These are phyloP conservation scores for Drosophila bocki DNA, from an alignment of 1,140 invertebrate genomes.

Conservation along the genomic window DNA sequence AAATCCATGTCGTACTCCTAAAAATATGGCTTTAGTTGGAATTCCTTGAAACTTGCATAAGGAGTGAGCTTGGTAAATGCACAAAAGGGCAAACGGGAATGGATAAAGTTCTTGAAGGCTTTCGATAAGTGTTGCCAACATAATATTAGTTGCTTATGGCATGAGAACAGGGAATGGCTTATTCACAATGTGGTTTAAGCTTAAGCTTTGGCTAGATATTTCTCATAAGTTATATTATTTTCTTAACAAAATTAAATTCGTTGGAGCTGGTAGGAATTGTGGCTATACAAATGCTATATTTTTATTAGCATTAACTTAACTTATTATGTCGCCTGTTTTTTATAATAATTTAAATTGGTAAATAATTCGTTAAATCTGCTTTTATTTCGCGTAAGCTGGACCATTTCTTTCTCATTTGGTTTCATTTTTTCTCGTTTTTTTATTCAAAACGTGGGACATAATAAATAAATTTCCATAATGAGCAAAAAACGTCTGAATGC, in stretches of 20 bases:
- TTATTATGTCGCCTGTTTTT: not conserved
- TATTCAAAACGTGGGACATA: constrained; percentile 14
- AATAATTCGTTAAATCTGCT: constrained; percentile 13
- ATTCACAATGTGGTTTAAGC: not conserved
- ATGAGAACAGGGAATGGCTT: not conserved
- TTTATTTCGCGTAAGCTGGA: constrained; percentile 17
- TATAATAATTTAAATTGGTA: constrained; percentile 12
- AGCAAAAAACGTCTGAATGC: constrained; percentile 21
- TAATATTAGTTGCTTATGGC: constrained; percentile 12
- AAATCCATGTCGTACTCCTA: constrained; percentile 19
- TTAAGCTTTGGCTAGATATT: too few species aligned
- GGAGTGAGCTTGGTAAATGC: constrained; percentile 16
- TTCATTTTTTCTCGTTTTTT: constrained; percentile 7
- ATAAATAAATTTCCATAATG: constrained; percentile 47
- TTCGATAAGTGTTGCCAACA: constrained; percentile 11
- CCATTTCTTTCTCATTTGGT: constrained; percentile 12
- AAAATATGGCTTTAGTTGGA: constrained; percentile 36
- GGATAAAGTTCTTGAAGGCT: constrained; percentile 20
- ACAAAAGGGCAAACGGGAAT: constrained; percentile 16
- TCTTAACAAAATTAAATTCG: too few species aligned
- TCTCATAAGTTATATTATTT: too few species aligned
- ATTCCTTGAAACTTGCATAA: constrained; percentile 34
- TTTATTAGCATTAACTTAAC: not conserved
- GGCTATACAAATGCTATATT: not conserved
- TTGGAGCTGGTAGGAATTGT: too few species aligned